Evolutionary conservation across 2,888 invertebrate genomes (phyloP).

Genomic region (Apotomis turbidana): DNA sequence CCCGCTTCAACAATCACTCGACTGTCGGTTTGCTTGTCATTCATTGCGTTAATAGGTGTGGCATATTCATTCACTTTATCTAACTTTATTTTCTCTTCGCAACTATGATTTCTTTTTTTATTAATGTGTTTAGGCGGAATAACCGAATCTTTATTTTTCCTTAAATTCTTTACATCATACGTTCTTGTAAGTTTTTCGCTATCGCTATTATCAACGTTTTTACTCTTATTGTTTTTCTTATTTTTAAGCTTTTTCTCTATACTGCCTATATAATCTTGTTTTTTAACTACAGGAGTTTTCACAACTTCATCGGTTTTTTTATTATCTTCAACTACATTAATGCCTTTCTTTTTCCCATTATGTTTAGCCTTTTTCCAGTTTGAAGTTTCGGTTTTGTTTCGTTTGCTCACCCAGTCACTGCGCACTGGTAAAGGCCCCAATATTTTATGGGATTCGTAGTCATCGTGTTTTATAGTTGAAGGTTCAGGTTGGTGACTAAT

Average conservation of each 20-base stretch:
- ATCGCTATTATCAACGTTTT: background rate
- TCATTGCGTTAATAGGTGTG: too few relatives aligned
- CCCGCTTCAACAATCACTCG: too few relatives aligned
- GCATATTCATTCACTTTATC: too few relatives aligned
- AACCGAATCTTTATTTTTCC: background rate
- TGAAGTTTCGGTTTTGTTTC: constrained; percentile 1
- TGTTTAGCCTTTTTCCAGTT: background rate
- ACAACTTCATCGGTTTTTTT: background rate
- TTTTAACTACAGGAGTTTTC: background rate
- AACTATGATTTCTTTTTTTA: too few relatives aligned
- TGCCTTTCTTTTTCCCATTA: background rate
- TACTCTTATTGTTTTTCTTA: background rate
- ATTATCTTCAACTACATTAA: background rate
- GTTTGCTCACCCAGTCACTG: background rate
- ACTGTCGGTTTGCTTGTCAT: too few relatives aligned
- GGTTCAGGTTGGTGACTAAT: background rate
- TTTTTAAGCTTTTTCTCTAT: background rate
- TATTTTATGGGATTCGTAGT: constrained; percentile 49
- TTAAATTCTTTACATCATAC: background rate
- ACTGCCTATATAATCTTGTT: background rate
- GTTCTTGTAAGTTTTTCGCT: background rate
- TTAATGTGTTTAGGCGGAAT: too few relatives aligned
- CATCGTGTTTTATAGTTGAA: constrained; percentile 35
- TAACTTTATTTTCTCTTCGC: too few relatives aligned
- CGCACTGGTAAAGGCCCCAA: constrained; percentile 48